Base-by-base conservation (phyloP, 2,888 invertebrate genomes). In the Drosophila mercatorum region DNA sequence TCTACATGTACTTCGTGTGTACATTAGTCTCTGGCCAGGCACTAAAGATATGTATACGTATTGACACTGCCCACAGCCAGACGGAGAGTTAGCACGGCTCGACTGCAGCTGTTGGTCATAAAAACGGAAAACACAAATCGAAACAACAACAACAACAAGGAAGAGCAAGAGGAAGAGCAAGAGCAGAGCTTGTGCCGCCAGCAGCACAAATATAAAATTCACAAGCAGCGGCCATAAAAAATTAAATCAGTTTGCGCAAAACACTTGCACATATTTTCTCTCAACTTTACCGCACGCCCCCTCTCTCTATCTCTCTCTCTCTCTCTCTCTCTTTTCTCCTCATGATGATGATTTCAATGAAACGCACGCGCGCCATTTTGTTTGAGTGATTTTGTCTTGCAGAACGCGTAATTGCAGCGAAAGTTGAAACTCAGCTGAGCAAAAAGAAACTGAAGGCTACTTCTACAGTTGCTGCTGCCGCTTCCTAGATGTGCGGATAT, bases 231-330 rank as follows among this genome's bases (percentile, higher is more conserved):
- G 56, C 53, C 74, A 86, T 88, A 88, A 88, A 89, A 89, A 89
- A 86, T 89, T 86, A 86, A 86, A 86, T 82, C 89, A 82, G 88
- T 80, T 85, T 86, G 88, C 71, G 67, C 65, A 83, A 85, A 88
- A 85, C 73, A 80, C 83, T 83, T 73, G 67, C 72, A 85, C 78
- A 81, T 80, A 82, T 88, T 80, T 88, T 80, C 83, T 58, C 74
- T 68, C 57, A 62, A 79, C 72, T 81, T 71, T 75, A 38, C 46
- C 46, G 34, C 40, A 12, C 34, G 8, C 69, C 49, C 51, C 17
- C 22, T 22, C 8, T 22, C 26, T 7, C 12, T n/a, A 56, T 7
- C 36, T 1, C 31, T 34, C 31, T 34, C 31, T 5, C 53, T 10
- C 26, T 8, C 49, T 2, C 26, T 5, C 36, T 10, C 31, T 34